Evolutionary conservation across 2,888 invertebrate genomes (phyloP), one percentile per base, ranked within the genome.

Genomic region (Apocheima hispidaria): DNA sequence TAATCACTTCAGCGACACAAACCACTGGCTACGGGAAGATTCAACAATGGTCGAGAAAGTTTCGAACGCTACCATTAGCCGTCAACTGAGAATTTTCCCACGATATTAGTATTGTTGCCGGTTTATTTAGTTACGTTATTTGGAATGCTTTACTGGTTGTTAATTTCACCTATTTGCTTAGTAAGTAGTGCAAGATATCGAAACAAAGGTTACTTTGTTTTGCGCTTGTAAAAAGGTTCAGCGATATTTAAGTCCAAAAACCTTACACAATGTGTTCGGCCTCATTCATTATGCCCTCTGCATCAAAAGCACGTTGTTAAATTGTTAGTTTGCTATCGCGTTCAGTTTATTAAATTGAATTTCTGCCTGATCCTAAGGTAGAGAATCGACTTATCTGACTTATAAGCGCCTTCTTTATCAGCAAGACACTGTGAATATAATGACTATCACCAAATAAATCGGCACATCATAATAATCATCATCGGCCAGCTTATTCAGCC

Each of bases 11-110:
- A 75, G 73, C 74, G 69, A 70, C 69, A 73, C 66, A 74, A n/a
- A 73, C 71, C 70, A 65, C 75, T 65, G 73, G 73, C 71, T 68
- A 62, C 75, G 65, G 68, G 66, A 71, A 77, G 72, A 72, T 70
- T 68, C 69, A 79, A 81, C 78, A 84, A 84, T 82, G 74, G 70
- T 64, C 72, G 78, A 79, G 79, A 82, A 82, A 83, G 82, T 81
- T 78, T 18, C 65, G 68, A 71, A 66, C 72, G 74, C 75, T 60
- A 59, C 55, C 28, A 51, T 35, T 38, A 26, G 28, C 50, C 66
- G 67, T 44, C 23, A 61, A 67, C 65, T 70, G 66, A 60, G 53
- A 64, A 36, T 38, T 60, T 66, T 69, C 66, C 55, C 68, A 70
- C 65, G 57, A 54, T 63, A 49, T 51, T 12, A 21, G 21, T 52